Percentiles rank a stretch among this genome's conserved stretches.
Evolutionary conservation across 2,113 vertebrate genomes (phyloP).

Genomic region (Sula dactylatra): DNA sequence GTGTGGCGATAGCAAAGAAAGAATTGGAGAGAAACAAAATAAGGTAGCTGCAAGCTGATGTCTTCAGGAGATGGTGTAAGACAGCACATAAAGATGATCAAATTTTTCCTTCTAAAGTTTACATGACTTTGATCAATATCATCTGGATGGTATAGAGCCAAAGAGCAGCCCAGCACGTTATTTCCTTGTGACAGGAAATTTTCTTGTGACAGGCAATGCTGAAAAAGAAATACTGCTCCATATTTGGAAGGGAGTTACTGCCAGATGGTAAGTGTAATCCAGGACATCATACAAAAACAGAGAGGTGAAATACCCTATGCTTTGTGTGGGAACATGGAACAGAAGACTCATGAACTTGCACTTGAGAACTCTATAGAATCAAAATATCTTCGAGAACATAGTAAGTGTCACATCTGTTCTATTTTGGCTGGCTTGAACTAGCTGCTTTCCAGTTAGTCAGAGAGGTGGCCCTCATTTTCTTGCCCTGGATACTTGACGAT

Average conservation of each 20-base stretch:
- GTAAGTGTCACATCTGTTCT: not conserved
- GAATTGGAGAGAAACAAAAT: not conserved
- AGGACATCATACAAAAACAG: not conserved
- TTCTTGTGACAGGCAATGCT: not conserved
- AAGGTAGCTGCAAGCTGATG: not conserved
- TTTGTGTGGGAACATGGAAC: not conserved
- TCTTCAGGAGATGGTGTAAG: not conserved
- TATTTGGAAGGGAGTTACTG: not conserved
- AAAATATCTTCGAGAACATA: not conserved
- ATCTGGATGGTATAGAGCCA: not conserved
- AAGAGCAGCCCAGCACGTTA: not conserved
- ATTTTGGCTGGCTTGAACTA: not conserved
- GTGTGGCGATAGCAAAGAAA: not conserved
- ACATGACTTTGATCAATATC: not conserved
- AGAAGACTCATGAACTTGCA: not conserved
- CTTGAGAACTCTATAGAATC: not conserved
- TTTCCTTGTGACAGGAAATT: not conserved
- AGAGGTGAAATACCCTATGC: not conserved
- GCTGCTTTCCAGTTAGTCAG: not conserved
- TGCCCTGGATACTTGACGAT: not conserved
- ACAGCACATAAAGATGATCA: not conserved
- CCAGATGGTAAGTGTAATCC: not conserved
- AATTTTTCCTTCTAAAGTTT: not conserved
- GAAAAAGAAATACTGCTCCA: not conserved
- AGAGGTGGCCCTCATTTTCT: not conserved